phyloP scores from a whole-genome alignment of 1,140 invertebrate genomes.

The Brachionus plicatilis region DNA sequence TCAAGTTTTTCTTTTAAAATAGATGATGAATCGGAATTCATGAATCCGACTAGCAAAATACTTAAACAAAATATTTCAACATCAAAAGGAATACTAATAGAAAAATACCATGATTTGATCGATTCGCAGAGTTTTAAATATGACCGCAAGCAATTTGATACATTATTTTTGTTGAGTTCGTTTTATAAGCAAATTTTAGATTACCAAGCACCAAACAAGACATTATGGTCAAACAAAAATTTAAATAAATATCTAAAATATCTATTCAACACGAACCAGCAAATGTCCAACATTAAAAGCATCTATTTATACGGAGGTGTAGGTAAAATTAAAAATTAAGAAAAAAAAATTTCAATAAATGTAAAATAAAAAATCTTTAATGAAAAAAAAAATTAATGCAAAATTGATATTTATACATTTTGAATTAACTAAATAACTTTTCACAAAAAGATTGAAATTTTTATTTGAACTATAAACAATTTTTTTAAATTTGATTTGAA shows the following conservation, averaged over 20 bases:
- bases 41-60: neutral
- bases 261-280: neutral
- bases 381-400: too few relatives aligned
- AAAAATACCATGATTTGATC: neutral
- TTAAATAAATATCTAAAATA: neutral
- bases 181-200: neutral
- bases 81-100: neutral
- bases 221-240: neutral
- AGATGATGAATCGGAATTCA: neutral
- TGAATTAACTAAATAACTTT: too few relatives aligned
- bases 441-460: too few relatives aligned
- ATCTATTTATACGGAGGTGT: slow-evolving; percentile 36
- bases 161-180: neutral
- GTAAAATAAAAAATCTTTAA: neutral
- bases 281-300: neutral
- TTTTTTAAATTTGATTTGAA: too few relatives aligned
- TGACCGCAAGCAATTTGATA: slow-evolving; percentile 1
- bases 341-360: neutral
- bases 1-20: neutral
- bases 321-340: neutral
- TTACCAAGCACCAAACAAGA: neutral
- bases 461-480: too few relatives aligned
- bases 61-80: neutral
- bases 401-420: too few relatives aligned
- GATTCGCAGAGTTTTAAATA: neutral